Conservation (phyloP, 2,113 vertebrate species). For the Todiramphus saurophagus region DNA sequence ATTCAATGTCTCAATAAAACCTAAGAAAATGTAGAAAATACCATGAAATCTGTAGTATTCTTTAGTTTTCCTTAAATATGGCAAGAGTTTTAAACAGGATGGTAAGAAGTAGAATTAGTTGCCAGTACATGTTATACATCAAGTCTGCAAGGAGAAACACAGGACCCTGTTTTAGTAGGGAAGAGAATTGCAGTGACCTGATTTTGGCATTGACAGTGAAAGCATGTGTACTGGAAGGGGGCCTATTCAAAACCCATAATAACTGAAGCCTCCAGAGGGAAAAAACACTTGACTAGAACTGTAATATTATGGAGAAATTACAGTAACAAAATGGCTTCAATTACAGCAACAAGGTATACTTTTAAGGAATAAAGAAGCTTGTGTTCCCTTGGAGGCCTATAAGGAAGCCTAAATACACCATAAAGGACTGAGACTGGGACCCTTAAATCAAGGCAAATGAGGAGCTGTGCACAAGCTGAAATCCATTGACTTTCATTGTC, state of each 20-base stretch:
- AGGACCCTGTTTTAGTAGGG: neutral
- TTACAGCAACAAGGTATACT: constrained; percentile 51
- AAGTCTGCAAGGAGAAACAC: neutral
- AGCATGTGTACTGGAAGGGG: neutral
- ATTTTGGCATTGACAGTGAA: constrained; percentile 7
- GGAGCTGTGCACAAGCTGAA: constrained; percentile 9
- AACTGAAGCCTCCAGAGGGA: constrained; percentile 56
- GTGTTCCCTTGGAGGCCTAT: constrained; percentile 56
- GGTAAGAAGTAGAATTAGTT: neutral
- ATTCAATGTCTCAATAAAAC: neutral
- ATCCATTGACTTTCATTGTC: constrained; percentile 38
- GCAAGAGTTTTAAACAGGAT: neutral
- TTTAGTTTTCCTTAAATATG: neutral
- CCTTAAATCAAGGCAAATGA: constrained; percentile 66
- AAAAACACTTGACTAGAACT: constrained; percentile 56
- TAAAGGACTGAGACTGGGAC: constrained; percentile 45
- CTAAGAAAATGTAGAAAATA: neutral
- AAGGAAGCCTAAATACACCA: constrained; percentile 61
- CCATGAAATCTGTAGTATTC: neutral
- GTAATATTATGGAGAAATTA: constrained; percentile 67
- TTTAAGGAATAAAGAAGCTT: constrained; percentile 58
- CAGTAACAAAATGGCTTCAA: constrained; percentile 61
- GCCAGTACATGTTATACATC: neutral
- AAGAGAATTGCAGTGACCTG: neutral
- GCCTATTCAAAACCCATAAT: constrained; percentile 44